Percentiles rank a stretch among this genome's conserved stretches.
Conservation (phyloP, 2,888 invertebrate genomes). For the Metopia argyrocephala region DNA sequence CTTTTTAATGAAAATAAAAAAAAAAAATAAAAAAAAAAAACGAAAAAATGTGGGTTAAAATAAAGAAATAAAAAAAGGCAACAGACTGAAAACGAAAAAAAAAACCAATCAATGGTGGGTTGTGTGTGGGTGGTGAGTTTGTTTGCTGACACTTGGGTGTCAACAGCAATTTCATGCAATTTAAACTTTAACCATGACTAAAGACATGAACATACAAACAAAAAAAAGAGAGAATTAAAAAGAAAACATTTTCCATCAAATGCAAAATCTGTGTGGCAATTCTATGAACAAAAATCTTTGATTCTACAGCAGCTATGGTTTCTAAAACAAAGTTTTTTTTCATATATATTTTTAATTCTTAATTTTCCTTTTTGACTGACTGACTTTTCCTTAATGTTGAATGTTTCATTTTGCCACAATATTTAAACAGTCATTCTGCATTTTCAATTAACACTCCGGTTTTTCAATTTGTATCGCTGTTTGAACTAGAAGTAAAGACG, state of each 20-base stretch:
- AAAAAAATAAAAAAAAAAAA: neutral
- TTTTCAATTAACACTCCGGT: no score
- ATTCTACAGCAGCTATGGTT: neutral
- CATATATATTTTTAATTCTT: neutral
- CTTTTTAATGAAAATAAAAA: no score
- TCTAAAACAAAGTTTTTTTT: neutral
- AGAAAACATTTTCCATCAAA: conserved; percentile 1
- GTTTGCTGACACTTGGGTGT: conserved; percentile 43
- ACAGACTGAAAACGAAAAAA: neutral
- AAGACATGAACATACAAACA: neutral
- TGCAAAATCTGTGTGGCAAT: conserved; percentile 1
- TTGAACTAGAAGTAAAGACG: no score
- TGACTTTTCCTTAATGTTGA: neutral
- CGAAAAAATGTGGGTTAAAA: neutral
- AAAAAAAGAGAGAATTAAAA: neutral
- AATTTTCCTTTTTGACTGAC: neutral
- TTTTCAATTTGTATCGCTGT: no score
- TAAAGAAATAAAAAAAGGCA: neutral
- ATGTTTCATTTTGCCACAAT: conserved; percentile 13
- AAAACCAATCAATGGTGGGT: neutral
- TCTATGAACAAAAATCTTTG: neutral
- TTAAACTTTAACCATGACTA: conserved; percentile 19
- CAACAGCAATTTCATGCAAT: conserved; percentile 43
- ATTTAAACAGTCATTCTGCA: no score
- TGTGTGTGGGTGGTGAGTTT: neutral